These are phyloP conservation scores for Upupa epops DNA, from an alignment of 2,113 vertebrate genomes.

Conservation along the genomic window DNA sequence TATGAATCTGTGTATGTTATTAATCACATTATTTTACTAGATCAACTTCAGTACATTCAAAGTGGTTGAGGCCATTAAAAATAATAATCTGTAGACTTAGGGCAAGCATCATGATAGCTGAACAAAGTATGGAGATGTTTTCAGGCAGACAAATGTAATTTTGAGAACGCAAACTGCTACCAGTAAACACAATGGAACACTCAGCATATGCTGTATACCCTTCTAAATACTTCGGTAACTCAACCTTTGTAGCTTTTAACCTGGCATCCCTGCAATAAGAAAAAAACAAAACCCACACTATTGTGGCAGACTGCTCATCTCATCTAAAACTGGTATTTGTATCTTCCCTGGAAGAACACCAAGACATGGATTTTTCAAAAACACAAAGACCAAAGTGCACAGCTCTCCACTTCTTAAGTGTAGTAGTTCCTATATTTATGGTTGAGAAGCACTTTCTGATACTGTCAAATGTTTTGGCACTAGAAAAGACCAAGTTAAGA, in stretches of 20 bases:
- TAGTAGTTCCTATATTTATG: background rate
- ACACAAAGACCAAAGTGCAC: background rate
- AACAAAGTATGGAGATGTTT: background rate
- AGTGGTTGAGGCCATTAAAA: background rate
- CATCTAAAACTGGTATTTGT: background rate
- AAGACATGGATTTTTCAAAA: background rate
- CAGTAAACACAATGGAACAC: background rate
- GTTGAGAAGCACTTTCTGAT: background rate
- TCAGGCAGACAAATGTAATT: background rate
- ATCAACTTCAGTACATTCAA: background rate
- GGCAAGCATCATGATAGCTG: background rate
- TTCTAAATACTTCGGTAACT: background rate
- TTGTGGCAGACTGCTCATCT: background rate
- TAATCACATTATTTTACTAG: background rate
- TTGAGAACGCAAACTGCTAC: background rate
- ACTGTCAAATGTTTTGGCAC: background rate
- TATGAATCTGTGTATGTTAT: background rate
- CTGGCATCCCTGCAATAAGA: background rate
- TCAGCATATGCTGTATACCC: background rate
- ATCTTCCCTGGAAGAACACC: background rate
- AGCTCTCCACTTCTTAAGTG: background rate
- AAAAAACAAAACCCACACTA: background rate
- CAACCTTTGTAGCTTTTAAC: background rate
- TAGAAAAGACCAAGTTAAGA: background rate
- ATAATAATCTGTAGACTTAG: background rate